Evolutionary conservation across 1,140 invertebrate genomes (phyloP).

Genomic region (Microplitis mediator): DNA sequence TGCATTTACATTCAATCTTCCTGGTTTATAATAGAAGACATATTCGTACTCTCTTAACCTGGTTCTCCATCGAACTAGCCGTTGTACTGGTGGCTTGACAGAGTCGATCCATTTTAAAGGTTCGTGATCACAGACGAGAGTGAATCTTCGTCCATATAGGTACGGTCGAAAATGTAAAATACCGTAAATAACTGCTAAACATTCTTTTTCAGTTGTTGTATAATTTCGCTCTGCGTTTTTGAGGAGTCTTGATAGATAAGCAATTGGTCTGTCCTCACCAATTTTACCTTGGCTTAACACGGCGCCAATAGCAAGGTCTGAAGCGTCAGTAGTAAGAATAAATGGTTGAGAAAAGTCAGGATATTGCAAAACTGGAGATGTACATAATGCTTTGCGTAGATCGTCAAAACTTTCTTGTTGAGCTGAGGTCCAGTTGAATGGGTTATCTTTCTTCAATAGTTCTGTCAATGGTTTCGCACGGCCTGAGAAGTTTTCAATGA

Average conservation of each 20-base stretch:
- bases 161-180: constrained; percentile 43
- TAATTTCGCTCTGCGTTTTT: constrained; percentile 40
- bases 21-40: no score
- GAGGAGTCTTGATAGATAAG: constrained; percentile 35
- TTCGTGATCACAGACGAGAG: constrained; percentile 39
- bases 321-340: constrained; percentile 39
- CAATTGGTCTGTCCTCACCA: constrained; percentile 38
- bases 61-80: no score
- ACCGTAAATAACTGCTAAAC: constrained; percentile 47
- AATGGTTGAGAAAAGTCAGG: constrained; percentile 38
- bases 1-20: no score
- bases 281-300: constrained; percentile 37
- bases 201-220: constrained; percentile 48
- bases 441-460: constrained; percentile 33
- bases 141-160: constrained; percentile 50
- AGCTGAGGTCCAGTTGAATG: constrained; percentile 22
- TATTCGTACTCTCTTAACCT: no score
- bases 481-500: constrained; percentile 37
- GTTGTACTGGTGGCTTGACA: no score
- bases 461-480: constrained; percentile 37
- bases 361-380: not conserved
- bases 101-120: no score
- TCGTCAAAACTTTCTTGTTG: constrained; percentile 7
- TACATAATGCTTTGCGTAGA: no score
- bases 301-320: constrained; percentile 35